Evolutionary conservation across 2,797 vertebrate genomes (phyloP), one percentile per base, ranked within the genome.

Genomic region (Corythornis leucogaster): DNA sequence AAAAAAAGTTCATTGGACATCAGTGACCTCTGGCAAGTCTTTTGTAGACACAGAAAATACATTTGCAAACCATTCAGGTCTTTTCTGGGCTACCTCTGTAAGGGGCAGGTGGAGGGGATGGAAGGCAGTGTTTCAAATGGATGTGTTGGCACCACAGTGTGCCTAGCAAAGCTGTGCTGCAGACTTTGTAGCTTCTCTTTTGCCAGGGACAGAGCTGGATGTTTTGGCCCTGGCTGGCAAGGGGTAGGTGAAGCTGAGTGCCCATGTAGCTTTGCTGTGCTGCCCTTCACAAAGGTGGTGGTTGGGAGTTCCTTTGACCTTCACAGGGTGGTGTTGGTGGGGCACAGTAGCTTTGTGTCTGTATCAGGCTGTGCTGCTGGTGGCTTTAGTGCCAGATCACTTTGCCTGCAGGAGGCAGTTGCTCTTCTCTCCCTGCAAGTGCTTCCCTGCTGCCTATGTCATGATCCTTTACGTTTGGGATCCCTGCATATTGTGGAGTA

Each of bases 341-440:
- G 54, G 10, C 8, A 0, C 0, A 2, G 33, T 26, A 43, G 24
- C 22, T 51, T 15, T 42, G 51, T 3, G 0, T 78, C 46, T 68
- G 31, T 4, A 4, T 31, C 9, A 3, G 64, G 21, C 16, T 50
- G 53, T 55, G 10, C 6, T 50, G 28, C 5, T 45, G 3, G 35
- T 35, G 55, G 12, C 11, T 21, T 9, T 18, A 48, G 38, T 45
- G 25, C 17, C 6, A 11, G 53, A 1, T 35, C 6, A 6, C 5
- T 62, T 38, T 69, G n/a, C 8, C 24, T 43, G 69, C 53, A 16
- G 24, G 13, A 66, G 43, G 31, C 17, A 26, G 53, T 8, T 50
- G 1, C 12, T 30, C 25, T 4, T 55, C 12, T 30, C 26, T 46
- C 17, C 8, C 10, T 6, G 26, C 3, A 31, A n/a, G 12, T 18